Evolutionary conservation across 1,140 invertebrate genomes (phyloP).

Genomic region (Caerostris darwini): DNA sequence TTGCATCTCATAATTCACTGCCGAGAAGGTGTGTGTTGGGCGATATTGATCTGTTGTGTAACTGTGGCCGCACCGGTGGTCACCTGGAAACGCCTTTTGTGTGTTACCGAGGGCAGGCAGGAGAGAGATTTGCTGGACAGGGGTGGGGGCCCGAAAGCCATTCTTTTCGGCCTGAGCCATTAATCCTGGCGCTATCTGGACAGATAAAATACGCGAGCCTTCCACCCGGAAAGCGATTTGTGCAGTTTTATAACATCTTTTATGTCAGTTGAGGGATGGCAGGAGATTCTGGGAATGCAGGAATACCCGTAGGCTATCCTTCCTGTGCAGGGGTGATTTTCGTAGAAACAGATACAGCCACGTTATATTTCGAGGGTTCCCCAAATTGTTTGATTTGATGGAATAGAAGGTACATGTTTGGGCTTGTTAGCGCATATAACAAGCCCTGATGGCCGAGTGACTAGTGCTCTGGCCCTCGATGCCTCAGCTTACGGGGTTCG

Average conservation of each 20-base stretch:
- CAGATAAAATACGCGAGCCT: slow-evolving; percentile 3
- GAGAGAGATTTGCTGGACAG: slow-evolving; percentile 37
- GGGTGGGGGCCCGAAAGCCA: slow-evolving; percentile 4
- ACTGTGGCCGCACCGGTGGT: slow-evolving; percentile 10
- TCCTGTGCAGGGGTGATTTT: too few relatives aligned
- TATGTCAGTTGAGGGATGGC: not conserved
- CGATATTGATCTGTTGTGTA: slow-evolving; percentile 64
- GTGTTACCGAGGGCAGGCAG: not conserved
- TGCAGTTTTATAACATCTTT: slow-evolving; percentile 44
- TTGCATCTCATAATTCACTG: not conserved
- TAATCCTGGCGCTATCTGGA: slow-evolving; percentile 44
- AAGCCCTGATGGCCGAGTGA: too few relatives aligned
- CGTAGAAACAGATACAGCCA: too few relatives aligned
- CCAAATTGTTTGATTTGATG: too few relatives aligned
- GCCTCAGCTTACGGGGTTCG: too few relatives aligned
- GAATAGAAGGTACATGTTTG: too few relatives aligned
- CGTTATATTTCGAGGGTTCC: too few relatives aligned
- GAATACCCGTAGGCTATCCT: too few relatives aligned
- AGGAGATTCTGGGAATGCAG: not conserved
- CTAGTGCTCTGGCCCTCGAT: too few relatives aligned
- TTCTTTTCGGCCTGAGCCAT: slow-evolving; percentile 59
- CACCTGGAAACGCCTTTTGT: slow-evolving; percentile 66
- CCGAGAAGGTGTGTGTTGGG: too few relatives aligned
- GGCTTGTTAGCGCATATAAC: too few relatives aligned
- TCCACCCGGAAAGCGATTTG: slow-evolving; percentile 48